Base-by-base conservation (phyloP, 2,797 vertebrate species). In the Ficedula albicollis region DNA sequence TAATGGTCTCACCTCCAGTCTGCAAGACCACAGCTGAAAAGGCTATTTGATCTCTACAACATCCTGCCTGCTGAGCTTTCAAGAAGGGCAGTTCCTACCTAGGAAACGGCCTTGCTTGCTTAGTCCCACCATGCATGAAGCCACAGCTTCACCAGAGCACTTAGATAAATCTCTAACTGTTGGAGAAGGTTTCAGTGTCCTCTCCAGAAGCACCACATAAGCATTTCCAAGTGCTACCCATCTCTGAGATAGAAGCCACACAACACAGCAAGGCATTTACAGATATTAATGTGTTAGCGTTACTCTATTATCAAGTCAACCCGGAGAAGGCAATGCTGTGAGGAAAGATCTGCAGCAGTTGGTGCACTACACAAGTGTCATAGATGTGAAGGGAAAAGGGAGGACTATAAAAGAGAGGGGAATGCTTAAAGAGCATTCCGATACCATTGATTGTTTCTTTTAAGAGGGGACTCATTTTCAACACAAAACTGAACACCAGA, bases 31-130 rank as follows among this genome's bases (percentile, higher is more conserved):
- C 29, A 70, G 56, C 34, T 56, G 23, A 25, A 79, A 89, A 46
- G 48, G 51, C 41, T 21, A 38, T 44, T 63, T 0, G 0, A 39
- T 44, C 51, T 0, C 63, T 67, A 52, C 5, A 26, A 15, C 0
- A 3, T 27, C 29, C 63, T 41, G 62, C 29, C 49, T 0, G 0
- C 46, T 70, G 27, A 84, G 59, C 43, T 25, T 60, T 32, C 32
- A 34, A 36, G 59, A 52, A 46, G n/a, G 29, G 15, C 54, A 52
- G 27, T 9, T 51, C 41, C 30, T 3, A 29, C 32, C 29, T n/a
- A 36, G 52, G 32, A 43, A 80, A 46, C 1, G 67, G 20, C 51
- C n/a, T 87, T 43, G 51, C 29, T 88, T 26, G 34, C 41, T 77
- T 54, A 11, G 39, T 34, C 55, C 54, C 38, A 84, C 38, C 41